Conservation (phyloP, 2,797 vertebrate species). For the Melopsittacus undulatus region DNA sequence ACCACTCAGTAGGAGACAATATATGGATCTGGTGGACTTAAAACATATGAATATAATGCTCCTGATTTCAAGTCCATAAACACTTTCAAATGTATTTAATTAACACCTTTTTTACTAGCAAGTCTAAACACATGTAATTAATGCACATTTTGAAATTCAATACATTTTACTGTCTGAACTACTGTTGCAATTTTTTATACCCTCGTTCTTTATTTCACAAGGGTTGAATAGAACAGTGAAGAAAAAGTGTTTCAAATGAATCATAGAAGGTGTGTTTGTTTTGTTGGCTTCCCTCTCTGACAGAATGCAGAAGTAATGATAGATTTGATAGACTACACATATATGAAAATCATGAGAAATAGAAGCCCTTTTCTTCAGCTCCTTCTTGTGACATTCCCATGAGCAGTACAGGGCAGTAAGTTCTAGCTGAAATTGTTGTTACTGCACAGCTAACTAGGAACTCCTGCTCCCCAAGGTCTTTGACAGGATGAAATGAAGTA, state of each 20-base stretch:
- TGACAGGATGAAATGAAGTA: neutral
- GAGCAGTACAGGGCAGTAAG: neutral
- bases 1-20: neutral
- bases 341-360: neutral
- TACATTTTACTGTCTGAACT: neutral
- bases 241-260: neutral
- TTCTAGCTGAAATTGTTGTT: neutral
- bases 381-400: neutral
- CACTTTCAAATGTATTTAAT: neutral
- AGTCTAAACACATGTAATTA: neutral
- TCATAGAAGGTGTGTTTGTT: neutral
- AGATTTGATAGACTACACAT: neutral
- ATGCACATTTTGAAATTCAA: neutral
- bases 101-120: neutral
- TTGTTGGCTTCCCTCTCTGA: neutral
- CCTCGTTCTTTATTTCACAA: neutral
- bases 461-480: neutral
- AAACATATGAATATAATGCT: neutral
- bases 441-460: rapidly evolving
- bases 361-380: neutral
- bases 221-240: neutral
- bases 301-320: neutral
- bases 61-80: neutral
- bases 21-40: neutral
- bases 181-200: neutral